Percentiles rank a stretch among this genome's conserved stretches.
Conservation (phyloP, 2,113 vertebrate species). For the Archilochus colubris region DNA sequence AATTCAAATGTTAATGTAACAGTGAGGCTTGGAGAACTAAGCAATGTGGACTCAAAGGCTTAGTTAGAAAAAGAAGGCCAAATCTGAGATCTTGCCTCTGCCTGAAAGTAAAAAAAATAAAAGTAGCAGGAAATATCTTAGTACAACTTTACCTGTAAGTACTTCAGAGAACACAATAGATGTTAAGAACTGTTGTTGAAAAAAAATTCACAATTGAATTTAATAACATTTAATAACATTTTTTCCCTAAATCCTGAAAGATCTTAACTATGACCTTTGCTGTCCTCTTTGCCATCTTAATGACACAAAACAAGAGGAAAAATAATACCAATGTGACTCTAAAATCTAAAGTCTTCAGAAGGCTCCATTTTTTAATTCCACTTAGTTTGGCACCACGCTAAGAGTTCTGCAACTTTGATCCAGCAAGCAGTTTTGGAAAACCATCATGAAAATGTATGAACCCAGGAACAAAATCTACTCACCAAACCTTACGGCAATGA, state of each 20-base stretch:
- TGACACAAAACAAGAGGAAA: not conserved
- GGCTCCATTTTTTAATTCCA: not conserved
- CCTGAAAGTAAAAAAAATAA: not conserved
- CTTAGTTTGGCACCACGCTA: not conserved
- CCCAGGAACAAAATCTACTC: constrained; percentile 41
- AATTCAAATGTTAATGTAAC: not conserved
- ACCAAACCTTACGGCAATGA: not conserved
- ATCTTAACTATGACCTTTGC: not conserved
- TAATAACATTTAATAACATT: not conserved
- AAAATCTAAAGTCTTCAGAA: not conserved
- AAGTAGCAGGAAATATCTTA: not conserved
- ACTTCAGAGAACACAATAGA: not conserved
- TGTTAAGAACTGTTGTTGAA: not conserved
- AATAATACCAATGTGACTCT: not conserved
- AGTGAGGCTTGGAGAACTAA: not conserved
- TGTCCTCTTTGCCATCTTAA: not conserved
- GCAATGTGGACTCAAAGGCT: constrained; percentile 3
- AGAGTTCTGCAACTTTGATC: constrained; percentile 10
- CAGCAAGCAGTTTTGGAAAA: constrained; percentile 25
- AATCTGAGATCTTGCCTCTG: not conserved
- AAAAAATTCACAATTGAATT: not conserved
- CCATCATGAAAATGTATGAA: constrained; percentile 55
- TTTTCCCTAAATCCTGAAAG: not conserved
- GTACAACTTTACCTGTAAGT: not conserved
- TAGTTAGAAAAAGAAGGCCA: not conserved